Percentiles rank a stretch among this genome's conserved stretches.
These are phyloP conservation scores for Stichodactyla mertensii DNA, from an alignment of 64 coral and sea anemone species.

Conservation along the genomic window DNA sequence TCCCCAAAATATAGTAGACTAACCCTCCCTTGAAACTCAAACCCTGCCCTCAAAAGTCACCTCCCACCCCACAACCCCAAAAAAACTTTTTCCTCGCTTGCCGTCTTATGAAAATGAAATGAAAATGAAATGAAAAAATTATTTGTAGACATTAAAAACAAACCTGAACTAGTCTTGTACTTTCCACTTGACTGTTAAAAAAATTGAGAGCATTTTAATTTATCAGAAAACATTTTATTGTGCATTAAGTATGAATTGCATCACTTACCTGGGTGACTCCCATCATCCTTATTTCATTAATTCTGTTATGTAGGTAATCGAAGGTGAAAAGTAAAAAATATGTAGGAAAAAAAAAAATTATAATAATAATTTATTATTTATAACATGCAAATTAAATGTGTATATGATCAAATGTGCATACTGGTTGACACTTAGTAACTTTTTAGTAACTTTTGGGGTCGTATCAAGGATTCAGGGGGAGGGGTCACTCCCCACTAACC, in stretches of 20 bases:
- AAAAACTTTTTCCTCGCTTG: no score
- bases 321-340: neutral
- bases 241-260: neutral
- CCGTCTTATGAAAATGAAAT: neutral
- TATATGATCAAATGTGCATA: no score
- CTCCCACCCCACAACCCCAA: neutral
- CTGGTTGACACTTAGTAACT: no score
- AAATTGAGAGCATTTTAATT: neutral
- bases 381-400: no score
- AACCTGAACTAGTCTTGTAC: neutral
- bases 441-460: no score
- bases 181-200: neutral
- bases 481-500: no score
- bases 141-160: neutral
- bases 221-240: neutral
- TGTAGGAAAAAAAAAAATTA: no score
- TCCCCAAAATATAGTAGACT: no score
- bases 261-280: neutral
- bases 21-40: no score
- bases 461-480: no score
- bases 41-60: no score
- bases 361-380: no score
- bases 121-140: neutral
- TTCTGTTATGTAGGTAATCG: conserved; percentile 3
- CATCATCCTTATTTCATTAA: conserved; percentile 42